These are phyloP conservation scores for Capitulum mitella DNA, from an alignment of 2,888 invertebrate species.

Conservation along the genomic window DNA sequence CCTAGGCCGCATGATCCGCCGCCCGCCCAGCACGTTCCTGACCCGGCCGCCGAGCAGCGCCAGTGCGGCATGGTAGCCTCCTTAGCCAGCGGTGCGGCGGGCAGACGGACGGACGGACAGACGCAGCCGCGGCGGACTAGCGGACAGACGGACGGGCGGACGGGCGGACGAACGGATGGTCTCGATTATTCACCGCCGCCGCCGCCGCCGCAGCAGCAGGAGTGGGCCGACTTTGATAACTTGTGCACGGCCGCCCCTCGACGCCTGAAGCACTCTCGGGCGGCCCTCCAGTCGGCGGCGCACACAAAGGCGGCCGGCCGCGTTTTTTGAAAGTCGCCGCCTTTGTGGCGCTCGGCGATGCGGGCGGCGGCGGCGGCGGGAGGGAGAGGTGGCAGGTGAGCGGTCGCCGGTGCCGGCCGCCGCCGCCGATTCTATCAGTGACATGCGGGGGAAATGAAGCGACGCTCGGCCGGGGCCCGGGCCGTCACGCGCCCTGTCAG, in stretches of 20 bases:
- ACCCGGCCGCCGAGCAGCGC: not conserved
- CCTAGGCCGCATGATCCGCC: slow-evolving; percentile 16
- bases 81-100: not conserved
- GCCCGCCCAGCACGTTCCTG: not conserved
- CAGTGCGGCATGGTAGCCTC: not conserved
- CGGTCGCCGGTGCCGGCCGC: not conserved
- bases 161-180: too few species aligned
- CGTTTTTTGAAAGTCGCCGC: not conserved
- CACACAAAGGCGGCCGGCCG: not conserved
- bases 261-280: not conserved
- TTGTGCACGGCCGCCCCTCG: slow-evolving; percentile 4
- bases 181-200: not conserved
- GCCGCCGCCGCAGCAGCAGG: not conserved
- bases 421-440: slow-evolving; percentile 5
- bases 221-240: not conserved
- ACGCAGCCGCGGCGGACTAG: not conserved
- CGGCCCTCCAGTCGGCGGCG: not conserved
- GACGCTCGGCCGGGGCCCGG: not conserved
- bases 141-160: not conserved
- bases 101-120: too few species aligned
- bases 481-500: not conserved
- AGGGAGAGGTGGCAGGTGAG: too few species aligned
- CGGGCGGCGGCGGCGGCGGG: slow-evolving; percentile 7
- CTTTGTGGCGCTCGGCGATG: not conserved
- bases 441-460: slow-evolving; percentile 22